These are phyloP conservation scores for Tragelaphus eurycerus DNA, from an alignment of 2,797 vertebrate genomes.

Conservation along the genomic window DNA sequence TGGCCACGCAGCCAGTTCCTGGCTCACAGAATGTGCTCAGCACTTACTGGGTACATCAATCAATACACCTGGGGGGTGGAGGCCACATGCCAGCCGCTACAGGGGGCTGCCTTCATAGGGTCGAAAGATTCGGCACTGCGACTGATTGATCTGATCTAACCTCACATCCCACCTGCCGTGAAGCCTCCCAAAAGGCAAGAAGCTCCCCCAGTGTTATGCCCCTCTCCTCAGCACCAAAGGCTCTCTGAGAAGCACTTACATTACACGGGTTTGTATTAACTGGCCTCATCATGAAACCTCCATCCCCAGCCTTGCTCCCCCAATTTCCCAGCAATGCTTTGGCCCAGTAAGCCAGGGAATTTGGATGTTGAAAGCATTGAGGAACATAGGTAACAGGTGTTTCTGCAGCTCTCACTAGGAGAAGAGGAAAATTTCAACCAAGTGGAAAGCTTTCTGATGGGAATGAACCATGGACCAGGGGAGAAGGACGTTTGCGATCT, in stretches of 20 bases:
- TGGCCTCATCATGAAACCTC: neutral
- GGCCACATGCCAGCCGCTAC: neutral
- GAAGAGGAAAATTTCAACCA: conserved; percentile 18
- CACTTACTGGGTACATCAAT: neutral
- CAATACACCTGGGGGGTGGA: too few relatives aligned
- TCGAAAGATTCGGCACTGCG: too few relatives aligned
- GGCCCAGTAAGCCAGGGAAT: neutral
- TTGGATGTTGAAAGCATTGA: neutral
- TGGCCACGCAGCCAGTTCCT: neutral
- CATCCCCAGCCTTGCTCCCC: neutral
- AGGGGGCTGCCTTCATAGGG: too few relatives aligned
- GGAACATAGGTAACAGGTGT: neutral
- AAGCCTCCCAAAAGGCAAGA: neutral
- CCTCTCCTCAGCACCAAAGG: neutral
- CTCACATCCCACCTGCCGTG: neutral
- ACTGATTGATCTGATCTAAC: too few relatives aligned
- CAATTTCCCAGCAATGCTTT: neutral
- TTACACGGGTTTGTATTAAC: neutral
- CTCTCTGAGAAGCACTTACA: neutral
- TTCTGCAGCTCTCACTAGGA: neutral
- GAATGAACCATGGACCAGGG: neutral
- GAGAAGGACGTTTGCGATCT: conserved; percentile 2
- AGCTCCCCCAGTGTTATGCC: neutral
- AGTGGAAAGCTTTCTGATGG: conserved; percentile 36
- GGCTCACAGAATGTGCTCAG: fast-evolving